A percentile compares a stretch with the other conserved stretches of the same genome.
These are phyloP conservation scores for Hirtodrosophila alboralis DNA, from an alignment of 2,888 invertebrate species.

Conservation along the genomic window DNA sequence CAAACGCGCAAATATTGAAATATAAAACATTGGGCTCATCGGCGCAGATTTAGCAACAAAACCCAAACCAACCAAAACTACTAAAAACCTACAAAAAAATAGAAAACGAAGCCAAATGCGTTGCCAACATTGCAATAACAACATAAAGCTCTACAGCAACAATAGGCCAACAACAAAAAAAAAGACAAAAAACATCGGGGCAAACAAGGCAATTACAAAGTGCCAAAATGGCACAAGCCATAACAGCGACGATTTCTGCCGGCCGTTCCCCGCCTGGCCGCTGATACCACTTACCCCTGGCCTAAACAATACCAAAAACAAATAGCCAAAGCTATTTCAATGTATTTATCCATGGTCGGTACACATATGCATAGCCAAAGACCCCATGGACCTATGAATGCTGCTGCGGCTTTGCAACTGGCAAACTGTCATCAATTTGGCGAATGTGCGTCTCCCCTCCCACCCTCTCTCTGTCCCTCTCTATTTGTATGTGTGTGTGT, in stretches of 20 bases:
- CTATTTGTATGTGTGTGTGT: conserved; percentile 32
- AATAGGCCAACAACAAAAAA: no score
- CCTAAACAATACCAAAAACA: conserved; percentile 63
- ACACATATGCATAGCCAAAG: conserved; percentile 65
- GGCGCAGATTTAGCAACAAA: conserved; percentile 65
- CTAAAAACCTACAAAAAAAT: conserved; percentile 33
- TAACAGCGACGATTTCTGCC: conserved; percentile 60
- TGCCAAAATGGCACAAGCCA: conserved; percentile 78
- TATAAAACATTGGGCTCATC: conserved; percentile 65
- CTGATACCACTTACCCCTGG: conserved; percentile 18
- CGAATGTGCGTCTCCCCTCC: conserved; percentile 54
- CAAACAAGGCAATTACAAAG: conserved; percentile 78
- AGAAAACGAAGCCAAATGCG: conserved; percentile 55
- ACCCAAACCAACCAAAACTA: conserved; percentile 34
- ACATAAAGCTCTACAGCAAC: conserved; percentile 41
- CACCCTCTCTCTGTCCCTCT: no score
- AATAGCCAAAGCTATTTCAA: conserved; percentile 75
- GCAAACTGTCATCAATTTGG: conserved; percentile 80
- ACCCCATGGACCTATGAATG: conserved; percentile 39
- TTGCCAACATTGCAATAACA: conserved; percentile 62
- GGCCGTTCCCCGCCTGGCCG: not conserved
- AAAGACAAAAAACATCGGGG: conserved; percentile 69
- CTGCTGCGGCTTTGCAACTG: conserved; percentile 76
- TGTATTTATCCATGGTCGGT: conserved; percentile 73
- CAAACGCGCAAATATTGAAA: conserved; percentile 65